Conservation (phyloP, 2,797 vertebrate species). For the Helarctos malayanus region DNA sequence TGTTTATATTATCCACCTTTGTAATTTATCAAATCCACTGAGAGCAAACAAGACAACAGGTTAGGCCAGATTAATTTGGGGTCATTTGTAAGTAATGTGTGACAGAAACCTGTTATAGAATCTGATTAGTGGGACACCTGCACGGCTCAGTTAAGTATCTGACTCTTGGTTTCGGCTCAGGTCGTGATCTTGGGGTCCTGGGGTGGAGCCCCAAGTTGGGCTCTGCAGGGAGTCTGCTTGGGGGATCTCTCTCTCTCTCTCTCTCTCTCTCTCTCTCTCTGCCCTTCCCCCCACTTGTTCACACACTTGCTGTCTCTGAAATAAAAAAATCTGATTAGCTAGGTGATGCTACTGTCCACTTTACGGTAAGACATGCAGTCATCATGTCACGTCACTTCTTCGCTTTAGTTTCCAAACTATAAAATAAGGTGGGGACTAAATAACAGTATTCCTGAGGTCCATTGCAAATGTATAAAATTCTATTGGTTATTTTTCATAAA, state of each 20-base stretch:
- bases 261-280: background rate
- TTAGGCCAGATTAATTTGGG: background rate
- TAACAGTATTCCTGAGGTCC: background rate
- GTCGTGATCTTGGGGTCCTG: background rate
- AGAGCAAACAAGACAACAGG: background rate
- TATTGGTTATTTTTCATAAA: background rate
- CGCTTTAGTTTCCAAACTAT: constrained; percentile 15
- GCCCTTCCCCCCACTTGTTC: background rate
- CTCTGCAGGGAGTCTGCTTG: background rate
- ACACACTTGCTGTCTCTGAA: too few species aligned
- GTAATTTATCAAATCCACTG: background rate
- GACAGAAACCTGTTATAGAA: background rate
- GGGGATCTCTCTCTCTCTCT: background rate
- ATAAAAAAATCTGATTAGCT: background rate
- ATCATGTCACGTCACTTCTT: background rate
- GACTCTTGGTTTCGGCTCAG: background rate
- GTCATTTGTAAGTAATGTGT: background rate
- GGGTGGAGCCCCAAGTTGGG: background rate
- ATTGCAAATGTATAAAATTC: background rate
- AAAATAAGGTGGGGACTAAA: background rate
- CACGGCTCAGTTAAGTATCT: background rate
- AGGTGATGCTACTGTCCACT: background rate
- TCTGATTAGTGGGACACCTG: background rate
- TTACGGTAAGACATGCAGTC: background rate
- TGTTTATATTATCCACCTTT: constrained; percentile 45